phyloP scores from a whole-genome alignment of 2,113 vertebrate species.

The Naja naja region DNA sequence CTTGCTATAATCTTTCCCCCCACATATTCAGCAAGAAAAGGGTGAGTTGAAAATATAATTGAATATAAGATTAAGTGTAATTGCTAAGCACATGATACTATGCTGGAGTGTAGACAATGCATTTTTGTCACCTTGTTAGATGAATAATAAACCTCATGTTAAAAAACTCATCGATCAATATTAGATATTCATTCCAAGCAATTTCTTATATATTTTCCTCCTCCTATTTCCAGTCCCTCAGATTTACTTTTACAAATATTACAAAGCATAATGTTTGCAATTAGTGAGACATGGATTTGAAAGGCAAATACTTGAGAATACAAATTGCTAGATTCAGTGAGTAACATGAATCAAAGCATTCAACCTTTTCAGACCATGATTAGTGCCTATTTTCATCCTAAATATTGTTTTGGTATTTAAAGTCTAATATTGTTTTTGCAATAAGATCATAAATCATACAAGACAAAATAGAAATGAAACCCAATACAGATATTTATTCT shows the following conservation, averaged over 20 bases:
- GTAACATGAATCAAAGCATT: conserved; percentile 55
- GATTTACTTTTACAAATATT: conserved; percentile 21
- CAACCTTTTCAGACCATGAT: conserved; percentile 55
- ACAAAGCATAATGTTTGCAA: conserved; percentile 40
- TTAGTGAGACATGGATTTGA: conserved; percentile 44
- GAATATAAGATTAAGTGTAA: neutral
- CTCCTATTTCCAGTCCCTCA: conserved; percentile 29
- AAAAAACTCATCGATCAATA: conserved; percentile 15
- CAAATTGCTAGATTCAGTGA: conserved; percentile 47
- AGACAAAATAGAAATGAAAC: conserved; percentile 36
- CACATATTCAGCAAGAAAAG: neutral
- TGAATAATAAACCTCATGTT: conserved; percentile 19
- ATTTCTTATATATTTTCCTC: conserved; percentile 22
- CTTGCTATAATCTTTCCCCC: neutral
- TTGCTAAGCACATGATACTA: neutral
- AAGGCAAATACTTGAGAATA: conserved; percentile 43
- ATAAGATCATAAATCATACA: conserved; percentile 50
- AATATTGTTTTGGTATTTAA: conserved; percentile 59
- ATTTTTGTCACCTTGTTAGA: neutral
- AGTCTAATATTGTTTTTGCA: conserved; percentile 44
- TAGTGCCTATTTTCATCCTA: conserved; percentile 41
- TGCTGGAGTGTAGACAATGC: neutral
- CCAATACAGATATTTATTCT: conserved; percentile 43
- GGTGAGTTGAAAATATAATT: neutral
- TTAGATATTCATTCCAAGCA: conserved; percentile 10